Percentiles rank a stretch among this genome's conserved stretches.
Conservation (phyloP, 2,797 vertebrate genomes). For the Anomalospiza imberbis region DNA sequence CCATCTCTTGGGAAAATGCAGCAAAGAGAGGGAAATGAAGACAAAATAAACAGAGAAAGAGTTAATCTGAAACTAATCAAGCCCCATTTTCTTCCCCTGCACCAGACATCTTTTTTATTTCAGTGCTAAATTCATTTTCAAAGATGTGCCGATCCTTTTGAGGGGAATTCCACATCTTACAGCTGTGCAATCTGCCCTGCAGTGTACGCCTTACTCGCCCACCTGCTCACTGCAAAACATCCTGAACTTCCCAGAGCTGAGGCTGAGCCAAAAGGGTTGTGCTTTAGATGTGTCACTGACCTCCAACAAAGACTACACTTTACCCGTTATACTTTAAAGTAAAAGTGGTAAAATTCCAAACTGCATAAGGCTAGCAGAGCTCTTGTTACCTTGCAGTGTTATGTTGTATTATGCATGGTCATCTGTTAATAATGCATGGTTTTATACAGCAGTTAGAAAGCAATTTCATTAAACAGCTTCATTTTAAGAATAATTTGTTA, state of each 20-base stretch:
- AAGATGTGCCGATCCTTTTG: conserved; percentile 73
- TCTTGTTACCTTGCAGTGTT: background rate
- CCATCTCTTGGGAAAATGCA: background rate
- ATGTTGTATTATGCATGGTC: conserved; percentile 24
- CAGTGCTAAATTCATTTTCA: conserved; percentile 68
- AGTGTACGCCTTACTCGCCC: conserved; percentile 57
- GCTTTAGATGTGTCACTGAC: background rate
- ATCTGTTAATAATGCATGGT: conserved; percentile 55
- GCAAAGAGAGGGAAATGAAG: background rate
- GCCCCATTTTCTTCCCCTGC: background rate
- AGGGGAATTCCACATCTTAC: conserved; percentile 86
- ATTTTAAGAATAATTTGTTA: conserved; percentile 54
- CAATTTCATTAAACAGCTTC: conserved; percentile 16
- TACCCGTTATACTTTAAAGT: background rate
- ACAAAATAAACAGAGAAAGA: conserved; percentile 54
- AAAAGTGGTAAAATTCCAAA: background rate
- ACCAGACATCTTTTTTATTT: conserved; percentile 53
- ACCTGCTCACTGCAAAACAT: conserved; percentile 66
- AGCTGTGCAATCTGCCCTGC: conserved; percentile 78
- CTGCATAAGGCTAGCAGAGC: background rate
- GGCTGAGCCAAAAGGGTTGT: conserved; percentile 15
- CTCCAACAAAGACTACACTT: background rate
- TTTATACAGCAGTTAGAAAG: conserved; percentile 41
- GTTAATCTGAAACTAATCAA: conserved; percentile 79
- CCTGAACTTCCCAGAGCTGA: conserved; percentile 52